Evolutionary conservation across 2,888 invertebrate genomes (phyloP), one percentile per base, ranked within the genome.

Genomic region (Cephus pulcher): DNA sequence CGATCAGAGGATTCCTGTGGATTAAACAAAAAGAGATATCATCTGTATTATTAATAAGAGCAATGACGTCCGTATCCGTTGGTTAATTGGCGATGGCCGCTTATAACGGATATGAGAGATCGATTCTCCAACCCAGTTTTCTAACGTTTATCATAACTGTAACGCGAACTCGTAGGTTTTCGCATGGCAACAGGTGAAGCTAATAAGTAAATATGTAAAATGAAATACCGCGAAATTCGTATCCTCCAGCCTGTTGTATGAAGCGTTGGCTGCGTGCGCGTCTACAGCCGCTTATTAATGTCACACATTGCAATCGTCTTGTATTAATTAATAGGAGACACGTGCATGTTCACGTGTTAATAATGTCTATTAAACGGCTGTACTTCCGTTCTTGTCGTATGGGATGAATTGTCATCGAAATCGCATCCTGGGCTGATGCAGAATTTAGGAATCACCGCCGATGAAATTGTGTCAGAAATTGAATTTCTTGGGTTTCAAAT

Each of bases 211-310:
- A 56, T 56, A 23, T 9, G 56, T 23, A 9, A 23, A 56, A 56
- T 23, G 23, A 56, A 23, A 23, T 56, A 23, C 23, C 23, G 23
- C 9, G 9, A 56, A 56, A 56, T 56, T 56, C 56, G 56, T 2
- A 56, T 56, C 23, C 0, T 23, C 2, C 15, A 9, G 23, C 23
- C 1, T 56, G 56, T 56, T 0, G 56, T 9, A 0, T 23, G 2
- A 23, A 56, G 56, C 56, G 56, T 23, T 9, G 6, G 23, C 23
- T 56, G 40, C 40, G 23, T 1, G 6, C 91, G 1, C 92, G 81
- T 75, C 86, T 92, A 78, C 92, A 92, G 76, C 74, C 75, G 78
- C 77, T 80, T 81, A 79, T 83, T 86, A 80, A 79, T 78, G 77
- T 76, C 56, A 78, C 83, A 83, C 80, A 76, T 84, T 82, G 76